These are phyloP conservation scores for Trichonephila clavipes DNA, from an alignment of 1,140 invertebrate species.

Conservation along the genomic window DNA sequence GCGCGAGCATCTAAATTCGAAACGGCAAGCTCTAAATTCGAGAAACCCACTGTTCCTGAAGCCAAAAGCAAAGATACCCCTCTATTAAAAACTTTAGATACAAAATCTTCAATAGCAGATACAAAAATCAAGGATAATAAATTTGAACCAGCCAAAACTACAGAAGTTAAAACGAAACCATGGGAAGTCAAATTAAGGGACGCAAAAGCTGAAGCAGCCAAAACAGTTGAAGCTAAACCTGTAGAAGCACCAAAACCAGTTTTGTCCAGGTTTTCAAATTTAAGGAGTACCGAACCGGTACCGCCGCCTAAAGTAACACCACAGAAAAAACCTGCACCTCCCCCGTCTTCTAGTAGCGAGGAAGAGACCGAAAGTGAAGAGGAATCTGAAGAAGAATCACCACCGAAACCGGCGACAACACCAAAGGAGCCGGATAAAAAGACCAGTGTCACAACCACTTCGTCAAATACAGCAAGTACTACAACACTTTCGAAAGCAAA, in stretches of 20 bases:
- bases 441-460: too few species aligned
- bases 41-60: conserved; percentile 23
- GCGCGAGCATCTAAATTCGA: conserved; percentile 57
- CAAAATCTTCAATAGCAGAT: conserved; percentile 1
- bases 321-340: neutral
- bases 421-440: conserved; percentile 59
- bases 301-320: neutral
- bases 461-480: neutral
- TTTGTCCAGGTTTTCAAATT: conserved; percentile 49
- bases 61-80: conserved; percentile 21
- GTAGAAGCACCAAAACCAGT: conserved; percentile 57
- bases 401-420: neutral
- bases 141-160: neutral
- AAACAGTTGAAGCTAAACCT: conserved; percentile 13
- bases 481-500: conserved; percentile 76
- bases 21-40: conserved; percentile 39
- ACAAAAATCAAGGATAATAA: conserved; percentile 6
- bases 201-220: conserved; percentile 7
- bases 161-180: conserved; percentile 16
- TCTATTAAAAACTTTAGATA: neutral
- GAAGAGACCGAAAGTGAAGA: conserved; percentile 62
- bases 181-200: conserved; percentile 26
- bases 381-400: conserved; percentile 45
- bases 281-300: neutral
- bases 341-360: conserved; percentile 51